These are phyloP conservation scores for Prosopocoilus inquinatus DNA, from an alignment of 2,888 invertebrate genomes.

Conservation along the genomic window DNA sequence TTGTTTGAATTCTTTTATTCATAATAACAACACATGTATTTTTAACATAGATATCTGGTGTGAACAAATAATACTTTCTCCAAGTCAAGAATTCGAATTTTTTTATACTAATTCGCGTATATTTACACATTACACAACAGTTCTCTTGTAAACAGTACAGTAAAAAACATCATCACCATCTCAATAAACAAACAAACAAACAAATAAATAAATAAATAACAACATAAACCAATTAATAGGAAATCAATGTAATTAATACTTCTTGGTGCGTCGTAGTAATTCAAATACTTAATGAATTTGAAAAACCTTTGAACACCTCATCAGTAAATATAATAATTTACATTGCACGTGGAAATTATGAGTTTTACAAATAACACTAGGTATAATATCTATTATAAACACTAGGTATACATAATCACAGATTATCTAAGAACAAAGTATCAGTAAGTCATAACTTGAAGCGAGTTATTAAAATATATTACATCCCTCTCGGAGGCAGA, in stretches of 20 bases:
- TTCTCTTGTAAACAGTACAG: constrained; percentile 39
- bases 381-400: constrained; percentile 40
- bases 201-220: constrained; percentile 21
- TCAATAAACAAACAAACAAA: constrained; percentile 14
- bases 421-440: constrained; percentile 43
- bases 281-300: background rate
- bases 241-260: constrained; percentile 7
- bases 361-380: constrained; percentile 44
- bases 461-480: constrained; percentile 39
- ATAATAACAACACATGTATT: constrained; percentile 53
- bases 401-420: constrained; percentile 49
- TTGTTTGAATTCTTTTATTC: constrained; percentile 36
- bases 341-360: constrained; percentile 29
- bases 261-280: constrained; percentile 13
- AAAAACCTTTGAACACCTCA: constrained; percentile 26
- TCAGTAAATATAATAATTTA: constrained; percentile 29
- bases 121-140: constrained; percentile 47
- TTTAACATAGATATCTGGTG: constrained; percentile 53
- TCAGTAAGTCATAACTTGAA: constrained; percentile 30
- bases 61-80: constrained; percentile 51
- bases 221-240: constrained; percentile 13
- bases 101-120: constrained; percentile 34
- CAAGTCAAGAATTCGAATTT: constrained; percentile 40
- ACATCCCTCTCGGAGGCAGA: constrained; percentile 30
- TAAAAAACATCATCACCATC: constrained; percentile 30